Evolutionary conservation across 2,113 vertebrate species (phyloP).

Genomic region (Cygnus buccinator): DNA sequence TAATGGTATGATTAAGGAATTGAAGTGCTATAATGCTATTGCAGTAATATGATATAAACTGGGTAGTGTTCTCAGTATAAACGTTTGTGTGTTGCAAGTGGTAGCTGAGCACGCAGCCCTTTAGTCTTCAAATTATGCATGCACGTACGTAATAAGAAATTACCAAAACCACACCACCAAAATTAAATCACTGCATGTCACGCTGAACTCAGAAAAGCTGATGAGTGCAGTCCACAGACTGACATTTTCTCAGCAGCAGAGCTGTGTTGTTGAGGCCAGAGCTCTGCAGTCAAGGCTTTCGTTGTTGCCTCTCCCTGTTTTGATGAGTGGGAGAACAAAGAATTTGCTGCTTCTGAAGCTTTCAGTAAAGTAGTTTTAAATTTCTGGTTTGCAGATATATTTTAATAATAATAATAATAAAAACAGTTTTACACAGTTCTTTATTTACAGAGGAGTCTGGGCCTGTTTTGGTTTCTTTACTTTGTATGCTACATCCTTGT

Average conservation of each 20-base stretch:
- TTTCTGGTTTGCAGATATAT: neutral
- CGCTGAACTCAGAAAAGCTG: accelerated
- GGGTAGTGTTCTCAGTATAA: neutral
- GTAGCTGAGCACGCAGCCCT: neutral
- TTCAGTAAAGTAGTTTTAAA: neutral
- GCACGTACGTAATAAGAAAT: neutral
- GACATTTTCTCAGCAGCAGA: neutral
- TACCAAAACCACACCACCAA: neutral
- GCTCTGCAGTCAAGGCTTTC: neutral
- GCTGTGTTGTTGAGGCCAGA: neutral
- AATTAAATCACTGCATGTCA: neutral
- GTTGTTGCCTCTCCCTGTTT: neutral
- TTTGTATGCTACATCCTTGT: neutral
- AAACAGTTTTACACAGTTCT: neutral
- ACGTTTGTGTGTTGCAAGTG: neutral
- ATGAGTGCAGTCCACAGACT: accelerated
- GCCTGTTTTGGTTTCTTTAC: neutral
- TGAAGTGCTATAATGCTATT: neutral
- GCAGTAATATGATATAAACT: neutral
- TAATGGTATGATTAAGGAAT: neutral
- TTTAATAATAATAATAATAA: neutral
- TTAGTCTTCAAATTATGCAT: neutral
- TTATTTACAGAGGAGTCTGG: neutral
- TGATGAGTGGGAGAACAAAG: neutral
- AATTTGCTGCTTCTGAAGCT: neutral